Conservation (phyloP, 2,888 invertebrate species). For the Ennomos quercinarius region DNA sequence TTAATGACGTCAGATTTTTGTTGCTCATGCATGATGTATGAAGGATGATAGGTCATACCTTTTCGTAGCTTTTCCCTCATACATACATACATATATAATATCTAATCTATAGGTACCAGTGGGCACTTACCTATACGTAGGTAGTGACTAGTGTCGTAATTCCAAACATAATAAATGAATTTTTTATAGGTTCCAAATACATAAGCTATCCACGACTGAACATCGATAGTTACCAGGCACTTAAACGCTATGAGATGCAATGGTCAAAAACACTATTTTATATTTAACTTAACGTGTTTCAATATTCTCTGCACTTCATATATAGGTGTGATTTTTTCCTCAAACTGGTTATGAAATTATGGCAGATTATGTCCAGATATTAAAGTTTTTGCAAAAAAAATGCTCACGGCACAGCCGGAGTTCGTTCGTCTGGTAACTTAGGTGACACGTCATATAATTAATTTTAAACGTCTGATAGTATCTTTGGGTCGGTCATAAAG, state of each 20-base stretch:
- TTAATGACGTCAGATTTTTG: slow-evolving; percentile 12
- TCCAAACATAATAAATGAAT: too few species aligned
- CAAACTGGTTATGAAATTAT: slow-evolving; percentile 12
- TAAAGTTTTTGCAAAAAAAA: slow-evolving; percentile 12
- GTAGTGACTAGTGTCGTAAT: too few species aligned
- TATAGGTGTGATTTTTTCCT: slow-evolving; percentile 4
- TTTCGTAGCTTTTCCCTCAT: too few species aligned
- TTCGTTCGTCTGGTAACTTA: slow-evolving; percentile 10
- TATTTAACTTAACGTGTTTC: not conserved
- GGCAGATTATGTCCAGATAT: slow-evolving; percentile 9
- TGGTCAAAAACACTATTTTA: not conserved
- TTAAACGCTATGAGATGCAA: too few species aligned
- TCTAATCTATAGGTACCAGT: too few species aligned
- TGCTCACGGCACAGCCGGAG: slow-evolving; percentile 14
- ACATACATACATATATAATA: too few species aligned
- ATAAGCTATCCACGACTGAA: too few species aligned
- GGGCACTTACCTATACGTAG: too few species aligned
- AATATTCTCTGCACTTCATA: slow-evolving; percentile 2
- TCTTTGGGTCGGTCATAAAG: slow-evolving; percentile 61
- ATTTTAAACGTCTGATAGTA: slow-evolving; percentile 55
- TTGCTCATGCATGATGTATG: too few species aligned
- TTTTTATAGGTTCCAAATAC: too few species aligned
- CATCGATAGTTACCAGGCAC: too few species aligned
- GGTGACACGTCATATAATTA: slow-evolving; percentile 39
- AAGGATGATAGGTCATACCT: too few species aligned